Percentiles rank a stretch among this genome's conserved stretches.
These are phyloP conservation scores for Paedocypris micromegethes DNA, from an alignment of 2,797 vertebrate genomes.

Conservation along the genomic window DNA sequence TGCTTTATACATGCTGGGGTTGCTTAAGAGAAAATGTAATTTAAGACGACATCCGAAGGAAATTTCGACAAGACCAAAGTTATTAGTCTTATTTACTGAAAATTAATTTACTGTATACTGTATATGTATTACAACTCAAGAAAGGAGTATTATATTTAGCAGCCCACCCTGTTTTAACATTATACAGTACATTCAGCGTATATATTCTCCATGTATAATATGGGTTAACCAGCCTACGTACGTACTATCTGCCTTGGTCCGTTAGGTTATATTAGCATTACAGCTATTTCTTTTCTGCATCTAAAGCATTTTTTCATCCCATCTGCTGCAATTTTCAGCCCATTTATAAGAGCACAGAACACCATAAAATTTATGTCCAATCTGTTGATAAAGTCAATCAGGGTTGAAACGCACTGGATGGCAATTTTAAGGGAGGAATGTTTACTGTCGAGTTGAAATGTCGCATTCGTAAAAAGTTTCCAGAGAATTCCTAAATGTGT, in stretches of 20 bases:
- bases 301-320: constrained; percentile 34
- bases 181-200: no score
- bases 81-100: no score
- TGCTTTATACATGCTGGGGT: no score
- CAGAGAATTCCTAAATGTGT: neutral
- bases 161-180: no score
- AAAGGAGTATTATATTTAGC: no score
- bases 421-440: constrained; percentile 14
- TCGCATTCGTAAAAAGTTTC: neutral
- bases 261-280: constrained; percentile 19
- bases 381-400: constrained; percentile 23
- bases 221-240: no score
- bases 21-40: no score
- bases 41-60: no score
- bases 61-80: no score
- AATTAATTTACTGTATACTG: no score
- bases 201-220: no score
- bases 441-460: constrained; percentile 15
- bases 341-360: constrained; percentile 16
- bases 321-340: constrained; percentile 40
- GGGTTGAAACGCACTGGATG: constrained; percentile 11
- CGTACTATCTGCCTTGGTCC: constrained; percentile 17
- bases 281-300: constrained; percentile 31
- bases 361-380: constrained; percentile 41
- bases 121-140: no score